A percentile compares a stretch with the other conserved stretches of the same genome.
Evolutionary conservation across 2,113 vertebrate genomes (phyloP).

Genomic region (Acanthisitta chloris): DNA sequence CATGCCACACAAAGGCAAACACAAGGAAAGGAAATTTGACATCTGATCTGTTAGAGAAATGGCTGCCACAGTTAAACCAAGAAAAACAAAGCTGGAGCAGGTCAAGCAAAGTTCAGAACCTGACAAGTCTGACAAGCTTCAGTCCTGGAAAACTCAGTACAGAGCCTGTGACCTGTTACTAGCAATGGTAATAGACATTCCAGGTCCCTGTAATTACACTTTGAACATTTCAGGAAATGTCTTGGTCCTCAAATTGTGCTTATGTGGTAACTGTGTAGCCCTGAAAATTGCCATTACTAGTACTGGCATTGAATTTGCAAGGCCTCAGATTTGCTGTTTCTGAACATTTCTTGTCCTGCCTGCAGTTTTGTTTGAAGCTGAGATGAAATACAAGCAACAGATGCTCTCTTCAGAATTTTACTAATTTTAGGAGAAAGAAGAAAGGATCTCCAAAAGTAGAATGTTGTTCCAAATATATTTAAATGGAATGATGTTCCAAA

Average conservation of each 20-base stretch:
- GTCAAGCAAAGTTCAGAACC: neutral
- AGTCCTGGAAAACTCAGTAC: neutral
- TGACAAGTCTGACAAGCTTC: neutral
- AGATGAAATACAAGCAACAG: neutral
- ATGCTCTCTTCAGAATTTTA: neutral
- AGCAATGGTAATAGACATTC: neutral
- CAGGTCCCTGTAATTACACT: neutral
- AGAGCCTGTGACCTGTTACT: neutral
- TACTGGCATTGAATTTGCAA: neutral
- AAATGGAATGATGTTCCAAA: neutral
- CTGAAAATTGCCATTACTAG: neutral
- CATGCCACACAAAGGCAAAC: neutral
- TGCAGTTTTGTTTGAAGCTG: neutral
- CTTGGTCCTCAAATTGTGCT: neutral
- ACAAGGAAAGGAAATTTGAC: neutral
- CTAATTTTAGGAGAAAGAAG: neutral
- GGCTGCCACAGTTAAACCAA: neutral
- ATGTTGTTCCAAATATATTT: neutral
- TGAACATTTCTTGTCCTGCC: neutral
- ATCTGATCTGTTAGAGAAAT: neutral
- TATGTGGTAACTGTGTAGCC: neutral
- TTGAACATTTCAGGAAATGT: neutral
- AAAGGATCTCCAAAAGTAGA: neutral
- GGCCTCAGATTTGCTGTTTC: neutral
- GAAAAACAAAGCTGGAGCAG: neutral